Evolutionary conservation across 1,140 invertebrate genomes (phyloP).

Genomic region (Scaptomyza montana): DNA sequence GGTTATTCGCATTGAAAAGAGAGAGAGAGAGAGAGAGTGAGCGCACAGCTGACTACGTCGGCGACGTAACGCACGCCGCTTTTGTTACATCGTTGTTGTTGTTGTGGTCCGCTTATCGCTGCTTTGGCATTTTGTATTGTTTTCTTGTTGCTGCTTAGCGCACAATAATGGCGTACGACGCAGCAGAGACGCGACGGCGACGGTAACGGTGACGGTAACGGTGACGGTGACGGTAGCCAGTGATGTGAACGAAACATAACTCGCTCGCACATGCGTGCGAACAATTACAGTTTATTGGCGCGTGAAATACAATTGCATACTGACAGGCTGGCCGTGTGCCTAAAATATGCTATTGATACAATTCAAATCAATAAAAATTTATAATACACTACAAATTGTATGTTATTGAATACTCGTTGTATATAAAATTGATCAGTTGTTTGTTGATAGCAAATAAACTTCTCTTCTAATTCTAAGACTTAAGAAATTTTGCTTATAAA

Average conservation of each 20-base stretch:
- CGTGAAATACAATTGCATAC: constrained; percentile 47
- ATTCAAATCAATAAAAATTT: no score
- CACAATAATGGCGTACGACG: constrained; percentile 57
- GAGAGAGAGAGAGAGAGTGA: neutral
- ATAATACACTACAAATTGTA: no score
- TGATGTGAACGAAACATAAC: constrained; percentile 4
- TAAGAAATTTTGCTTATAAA: no score
- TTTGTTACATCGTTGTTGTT: neutral
- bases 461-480: no score
- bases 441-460: no score
- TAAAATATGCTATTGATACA: no score
- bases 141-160: constrained; percentile 35
- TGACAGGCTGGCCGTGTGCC: no score
- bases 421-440: no score
- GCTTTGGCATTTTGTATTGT: neutral
- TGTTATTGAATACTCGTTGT: no score
- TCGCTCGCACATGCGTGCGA: constrained; percentile 35
- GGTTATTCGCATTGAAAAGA: neutral
- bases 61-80: constrained; percentile 6
- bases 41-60: constrained; percentile 17
- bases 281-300: constrained; percentile 12
- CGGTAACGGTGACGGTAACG: constrained; percentile 11
- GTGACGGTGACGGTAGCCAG: constrained; percentile 33
- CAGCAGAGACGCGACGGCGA: constrained; percentile 30
- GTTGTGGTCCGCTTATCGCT: constrained; percentile 54